Percentiles rank a stretch among this genome's conserved stretches.
phyloP scores from a whole-genome alignment of 2,797 vertebrate genomes.

The Lepilemur ruficaudatus region DNA sequence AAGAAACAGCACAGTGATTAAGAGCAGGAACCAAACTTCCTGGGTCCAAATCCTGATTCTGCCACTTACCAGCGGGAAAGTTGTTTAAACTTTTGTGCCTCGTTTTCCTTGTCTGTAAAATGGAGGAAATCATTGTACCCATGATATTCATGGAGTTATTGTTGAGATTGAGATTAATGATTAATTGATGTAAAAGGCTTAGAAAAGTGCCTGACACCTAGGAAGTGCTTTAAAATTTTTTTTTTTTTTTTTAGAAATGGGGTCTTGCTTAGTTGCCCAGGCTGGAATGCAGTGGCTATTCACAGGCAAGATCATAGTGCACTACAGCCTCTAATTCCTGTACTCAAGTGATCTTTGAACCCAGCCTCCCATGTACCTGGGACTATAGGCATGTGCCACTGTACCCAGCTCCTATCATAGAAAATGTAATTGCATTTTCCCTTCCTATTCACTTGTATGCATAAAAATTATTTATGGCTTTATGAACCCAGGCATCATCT shows the following conservation, averaged over 20 bases:
- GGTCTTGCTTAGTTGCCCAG: neutral
- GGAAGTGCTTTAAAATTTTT: neutral
- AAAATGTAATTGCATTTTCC: neutral
- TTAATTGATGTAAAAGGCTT: neutral
- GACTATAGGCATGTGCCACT: neutral
- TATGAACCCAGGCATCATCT: neutral
- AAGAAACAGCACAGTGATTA: neutral
- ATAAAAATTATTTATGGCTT: neutral
- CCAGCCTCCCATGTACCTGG: neutral
- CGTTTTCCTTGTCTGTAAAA: neutral
- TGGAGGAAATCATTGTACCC: neutral
- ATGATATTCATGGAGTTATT: neutral
- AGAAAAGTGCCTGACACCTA: neutral
- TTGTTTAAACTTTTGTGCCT: neutral
- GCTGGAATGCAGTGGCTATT: neutral
- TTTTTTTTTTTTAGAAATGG: neutral
- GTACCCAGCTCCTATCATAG: neutral
- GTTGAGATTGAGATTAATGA: neutral
- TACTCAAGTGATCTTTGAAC: neutral
- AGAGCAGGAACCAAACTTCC: neutral
- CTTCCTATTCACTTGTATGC: neutral
- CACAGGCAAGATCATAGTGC: neutral
- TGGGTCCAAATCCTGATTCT: neutral
- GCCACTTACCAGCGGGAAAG: neutral
- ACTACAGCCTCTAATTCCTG: neutral